phyloP scores from a whole-genome alignment of 2,113 vertebrate genomes.

The Petrocephalus zakoni region DNA sequence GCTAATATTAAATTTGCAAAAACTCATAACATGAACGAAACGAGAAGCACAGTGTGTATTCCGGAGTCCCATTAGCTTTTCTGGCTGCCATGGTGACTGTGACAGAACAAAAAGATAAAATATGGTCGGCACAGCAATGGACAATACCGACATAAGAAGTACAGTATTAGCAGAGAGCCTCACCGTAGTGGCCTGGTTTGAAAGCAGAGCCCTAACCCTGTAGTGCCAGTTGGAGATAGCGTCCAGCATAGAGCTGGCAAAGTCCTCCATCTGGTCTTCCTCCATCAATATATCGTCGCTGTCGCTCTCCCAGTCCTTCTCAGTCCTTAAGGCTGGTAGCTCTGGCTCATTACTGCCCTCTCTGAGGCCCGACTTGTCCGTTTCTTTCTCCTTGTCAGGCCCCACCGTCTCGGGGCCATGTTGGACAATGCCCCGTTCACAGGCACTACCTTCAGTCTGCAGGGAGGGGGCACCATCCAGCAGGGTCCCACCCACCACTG shows the following conservation, averaged over 20 bases:
- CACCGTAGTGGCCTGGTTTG: conserved; percentile 66
- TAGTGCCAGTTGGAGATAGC: conserved; percentile 77
- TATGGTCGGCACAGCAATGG: not conserved
- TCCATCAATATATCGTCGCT: conserved; percentile 63
- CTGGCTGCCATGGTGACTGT: not conserved
- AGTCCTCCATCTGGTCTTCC: conserved; percentile 79
- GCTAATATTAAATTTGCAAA: not conserved
- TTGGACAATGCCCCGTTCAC: conserved; percentile 25
- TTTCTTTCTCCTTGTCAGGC: conserved; percentile 31
- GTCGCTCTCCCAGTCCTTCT: conserved; percentile 49
- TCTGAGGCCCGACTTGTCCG: conserved; percentile 41
- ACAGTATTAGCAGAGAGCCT: conserved; percentile 47
- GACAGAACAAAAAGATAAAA: not conserved
- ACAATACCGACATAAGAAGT: not conserved
- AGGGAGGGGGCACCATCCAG: conserved; percentile 40
- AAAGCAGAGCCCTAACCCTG: conserved; percentile 71
- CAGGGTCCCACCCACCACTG: conserved; percentile 51
- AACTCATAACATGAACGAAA: not conserved
- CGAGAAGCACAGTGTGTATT: not conserved
- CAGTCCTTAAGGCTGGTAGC: conserved; percentile 38
- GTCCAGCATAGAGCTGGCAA: conserved; percentile 72
- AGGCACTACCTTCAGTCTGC: conserved; percentile 38
- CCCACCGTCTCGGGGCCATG: conserved; percentile 45
- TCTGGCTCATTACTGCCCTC: conserved; percentile 47
- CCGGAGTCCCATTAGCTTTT: too few relatives aligned